These are phyloP conservation scores for Ophioninae sp. DNA, from an alignment of 2,888 invertebrate species.

Conservation along the genomic window DNA sequence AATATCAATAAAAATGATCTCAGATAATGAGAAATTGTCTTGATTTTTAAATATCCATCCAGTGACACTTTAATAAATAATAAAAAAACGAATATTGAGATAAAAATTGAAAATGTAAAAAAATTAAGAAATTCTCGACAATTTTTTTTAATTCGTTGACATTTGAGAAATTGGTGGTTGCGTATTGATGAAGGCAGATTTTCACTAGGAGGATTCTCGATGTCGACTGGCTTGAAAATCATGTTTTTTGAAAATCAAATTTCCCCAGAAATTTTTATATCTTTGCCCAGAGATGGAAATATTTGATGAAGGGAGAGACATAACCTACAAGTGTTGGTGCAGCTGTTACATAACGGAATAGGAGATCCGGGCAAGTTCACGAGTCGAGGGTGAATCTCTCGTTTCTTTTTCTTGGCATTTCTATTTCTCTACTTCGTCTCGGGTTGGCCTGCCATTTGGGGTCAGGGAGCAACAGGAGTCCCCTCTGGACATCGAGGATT, in stretches of 20 bases:
- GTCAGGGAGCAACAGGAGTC: constrained; percentile 59
- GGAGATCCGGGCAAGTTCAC: constrained; percentile 52
- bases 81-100: too few relatives aligned
- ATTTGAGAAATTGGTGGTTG: too few relatives aligned
- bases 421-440: background rate
- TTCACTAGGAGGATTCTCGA: too few relatives aligned
- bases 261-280: background rate
- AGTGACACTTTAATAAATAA: too few relatives aligned
- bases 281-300: constrained; percentile 18
- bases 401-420: background rate
- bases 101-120: too few relatives aligned
- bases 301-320: background rate
- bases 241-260: constrained; percentile 12
- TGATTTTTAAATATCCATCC: too few relatives aligned
- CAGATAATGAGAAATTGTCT: too few relatives aligned
- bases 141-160: too few relatives aligned
- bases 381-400: constrained; percentile 44
- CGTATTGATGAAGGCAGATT: too few relatives aligned
- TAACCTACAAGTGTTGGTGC: constrained; percentile 8
- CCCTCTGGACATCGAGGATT: constrained; percentile 1
- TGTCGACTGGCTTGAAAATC: background rate
- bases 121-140: too few relatives aligned
- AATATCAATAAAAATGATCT: too few relatives aligned
- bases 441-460: constrained; percentile 25
- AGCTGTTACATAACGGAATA: constrained; percentile 21